Percentiles rank a stretch among this genome's conserved stretches.
Conservation (phyloP, 1,140 invertebrate genomes). For the Ostrea edulis region DNA sequence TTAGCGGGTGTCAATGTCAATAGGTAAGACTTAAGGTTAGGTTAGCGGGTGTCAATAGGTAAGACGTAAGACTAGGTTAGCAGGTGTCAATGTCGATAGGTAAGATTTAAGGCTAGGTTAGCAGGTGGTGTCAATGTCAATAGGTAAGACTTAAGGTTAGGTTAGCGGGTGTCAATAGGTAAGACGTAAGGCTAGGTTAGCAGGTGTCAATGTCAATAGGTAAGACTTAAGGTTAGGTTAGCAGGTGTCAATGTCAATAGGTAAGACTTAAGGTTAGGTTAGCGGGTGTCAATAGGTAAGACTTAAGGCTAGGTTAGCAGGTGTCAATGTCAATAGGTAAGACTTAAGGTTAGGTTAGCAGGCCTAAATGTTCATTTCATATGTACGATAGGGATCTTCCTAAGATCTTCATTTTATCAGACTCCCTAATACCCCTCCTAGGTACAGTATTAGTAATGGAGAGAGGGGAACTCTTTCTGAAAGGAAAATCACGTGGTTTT, state of each 20-base stretch:
- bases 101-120: slow-evolving; percentile 42
- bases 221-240: slow-evolving; percentile 40
- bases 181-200: not conserved
- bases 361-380: no score
- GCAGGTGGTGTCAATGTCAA: slow-evolving; percentile 84
- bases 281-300: slow-evolving; percentile 85
- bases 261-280: slow-evolving; percentile 49
- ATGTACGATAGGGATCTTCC: no score
- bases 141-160: slow-evolving; percentile 78
- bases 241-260: slow-evolving; percentile 86
- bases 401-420: no score
- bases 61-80: not conserved
- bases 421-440: no score
- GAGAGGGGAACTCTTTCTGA: no score
- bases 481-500: no score
- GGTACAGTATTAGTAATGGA: no score
- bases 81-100: slow-evolving; percentile 86
- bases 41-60: slow-evolving; percentile 85
- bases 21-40: slow-evolving; percentile 78
- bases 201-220: slow-evolving; percentile 86
- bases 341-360: not conserved
- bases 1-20: slow-evolving; percentile 83
- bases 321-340: slow-evolving; percentile 86
- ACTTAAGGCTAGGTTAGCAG: not conserved
- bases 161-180: slow-evolving; percentile 85